Conservation (phyloP, 2,888 invertebrate genomes). For the Celastrina argiolus region DNA sequence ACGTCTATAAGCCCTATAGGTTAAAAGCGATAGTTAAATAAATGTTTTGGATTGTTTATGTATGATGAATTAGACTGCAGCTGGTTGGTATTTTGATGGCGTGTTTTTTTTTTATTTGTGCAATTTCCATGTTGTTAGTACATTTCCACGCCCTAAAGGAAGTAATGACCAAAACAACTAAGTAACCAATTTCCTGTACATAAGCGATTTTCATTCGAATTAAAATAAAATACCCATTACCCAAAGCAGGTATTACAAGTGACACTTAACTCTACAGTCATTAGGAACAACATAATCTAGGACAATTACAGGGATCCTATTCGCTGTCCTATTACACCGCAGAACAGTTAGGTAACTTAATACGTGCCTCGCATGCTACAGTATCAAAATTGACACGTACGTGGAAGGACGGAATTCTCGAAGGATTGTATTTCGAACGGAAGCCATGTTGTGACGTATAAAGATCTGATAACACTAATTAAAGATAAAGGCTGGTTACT, state of each 20-base stretch:
- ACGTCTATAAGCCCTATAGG: too few species aligned
- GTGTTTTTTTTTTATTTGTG: too few species aligned
- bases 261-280: background rate
- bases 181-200: too few species aligned
- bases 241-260: background rate
- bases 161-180: too few species aligned
- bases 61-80: too few species aligned
- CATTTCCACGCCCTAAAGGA: too few species aligned
- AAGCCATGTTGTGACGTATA: slow-evolving; percentile 23
- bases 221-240: background rate
- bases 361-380: slow-evolving; percentile 62
- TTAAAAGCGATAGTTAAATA: too few species aligned
- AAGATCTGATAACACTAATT: slow-evolving; percentile 20
- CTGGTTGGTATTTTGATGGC: too few species aligned
- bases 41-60: too few species aligned
- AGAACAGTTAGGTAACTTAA: slow-evolving; percentile 62
- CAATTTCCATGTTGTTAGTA: too few species aligned
- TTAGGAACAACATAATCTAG: slow-evolving; percentile 14
- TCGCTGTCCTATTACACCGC: slow-evolving; percentile 40
- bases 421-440: slow-evolving; percentile 17
- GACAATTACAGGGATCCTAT: slow-evolving; percentile 7
- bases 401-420: slow-evolving; percentile 23
- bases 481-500: background rate
- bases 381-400: slow-evolving; percentile 35
- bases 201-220: too few species aligned